Evolutionary conservation across 2,797 vertebrate genomes (phyloP).

Genomic region (Xenopus petersii): DNA sequence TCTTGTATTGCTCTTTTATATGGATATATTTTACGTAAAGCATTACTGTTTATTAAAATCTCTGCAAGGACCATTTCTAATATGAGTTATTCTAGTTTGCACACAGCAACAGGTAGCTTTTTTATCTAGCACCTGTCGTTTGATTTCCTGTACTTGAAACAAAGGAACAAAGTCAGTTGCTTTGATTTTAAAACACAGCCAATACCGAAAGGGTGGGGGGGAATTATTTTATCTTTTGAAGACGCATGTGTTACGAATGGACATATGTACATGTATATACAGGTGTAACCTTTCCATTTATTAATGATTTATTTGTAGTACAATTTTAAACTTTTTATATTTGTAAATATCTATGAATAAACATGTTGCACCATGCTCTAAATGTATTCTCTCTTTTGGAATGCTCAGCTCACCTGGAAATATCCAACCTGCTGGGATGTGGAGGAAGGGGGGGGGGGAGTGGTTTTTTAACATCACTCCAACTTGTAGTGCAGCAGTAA

Average conservation of each 20-base stretch:
- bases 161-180: constrained; percentile 54
- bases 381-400: background rate
- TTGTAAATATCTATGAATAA: constrained; percentile 61
- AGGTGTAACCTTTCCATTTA: constrained; percentile 77
- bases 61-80: constrained; percentile 49
- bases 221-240: constrained; percentile 59
- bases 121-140: constrained; percentile 58
- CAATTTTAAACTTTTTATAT: constrained; percentile 59
- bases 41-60: constrained; percentile 32
- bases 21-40: background rate
- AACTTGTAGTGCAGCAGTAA: too few relatives aligned
- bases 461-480: too few relatives aligned
- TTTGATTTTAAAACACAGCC: constrained; percentile 55
- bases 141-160: constrained; percentile 69
- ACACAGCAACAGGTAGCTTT: constrained; percentile 52
- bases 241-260: constrained; percentile 70
- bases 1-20: background rate
- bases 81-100: constrained; percentile 48
- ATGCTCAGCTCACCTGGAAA: too few relatives aligned
- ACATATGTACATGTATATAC: constrained; percentile 65
- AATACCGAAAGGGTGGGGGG: constrained; percentile 57
- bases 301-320: constrained; percentile 82
- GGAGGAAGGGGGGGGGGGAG: too few relatives aligned
- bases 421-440: too few relatives aligned
- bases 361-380: constrained; percentile 52